Conservation (phyloP, 37 sponge, comb jelly and placozoan genomes). For the Ianthella basta region DNA sequence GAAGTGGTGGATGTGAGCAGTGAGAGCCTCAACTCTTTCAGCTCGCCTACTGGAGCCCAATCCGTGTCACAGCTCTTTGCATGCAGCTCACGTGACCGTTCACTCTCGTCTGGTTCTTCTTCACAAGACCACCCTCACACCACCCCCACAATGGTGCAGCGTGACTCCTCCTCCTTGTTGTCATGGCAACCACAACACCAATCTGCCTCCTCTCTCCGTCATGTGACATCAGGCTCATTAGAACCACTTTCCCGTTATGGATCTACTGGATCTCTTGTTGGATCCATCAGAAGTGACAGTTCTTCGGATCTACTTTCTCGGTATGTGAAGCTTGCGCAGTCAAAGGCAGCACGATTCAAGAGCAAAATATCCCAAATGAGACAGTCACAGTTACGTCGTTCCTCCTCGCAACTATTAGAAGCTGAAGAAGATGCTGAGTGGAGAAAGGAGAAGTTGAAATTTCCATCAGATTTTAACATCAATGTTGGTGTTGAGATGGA, state of each 20-base stretch:
- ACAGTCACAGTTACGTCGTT: background rate
- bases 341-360: background rate
- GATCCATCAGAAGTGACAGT: background rate
- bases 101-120: conserved; percentile 11
- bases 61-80: conserved; percentile 15
- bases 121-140: conserved; percentile 18
- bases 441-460: conserved; percentile 48
- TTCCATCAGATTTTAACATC: conserved; percentile 47
- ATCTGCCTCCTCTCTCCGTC: background rate
- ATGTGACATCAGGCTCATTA: background rate
- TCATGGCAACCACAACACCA: background rate
- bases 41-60: background rate
- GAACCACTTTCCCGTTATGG: background rate
- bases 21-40: conserved; percentile 5
- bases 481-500: conserved; percentile 24
- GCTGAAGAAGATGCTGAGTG: conserved; percentile 59
- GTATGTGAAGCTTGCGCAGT: background rate
- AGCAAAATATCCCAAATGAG: conserved; percentile 11
- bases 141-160: background rate
- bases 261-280: conserved; percentile 7
- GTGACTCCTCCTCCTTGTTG: background rate
- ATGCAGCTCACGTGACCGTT: conserved; percentile 3
- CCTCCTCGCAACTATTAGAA: conserved; percentile 28
- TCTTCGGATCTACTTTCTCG: background rate
- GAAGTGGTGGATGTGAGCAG: conserved; percentile 6